phyloP scores from a whole-genome alignment of 2,888 invertebrate species.

The Choreutis nemorana region DNA sequence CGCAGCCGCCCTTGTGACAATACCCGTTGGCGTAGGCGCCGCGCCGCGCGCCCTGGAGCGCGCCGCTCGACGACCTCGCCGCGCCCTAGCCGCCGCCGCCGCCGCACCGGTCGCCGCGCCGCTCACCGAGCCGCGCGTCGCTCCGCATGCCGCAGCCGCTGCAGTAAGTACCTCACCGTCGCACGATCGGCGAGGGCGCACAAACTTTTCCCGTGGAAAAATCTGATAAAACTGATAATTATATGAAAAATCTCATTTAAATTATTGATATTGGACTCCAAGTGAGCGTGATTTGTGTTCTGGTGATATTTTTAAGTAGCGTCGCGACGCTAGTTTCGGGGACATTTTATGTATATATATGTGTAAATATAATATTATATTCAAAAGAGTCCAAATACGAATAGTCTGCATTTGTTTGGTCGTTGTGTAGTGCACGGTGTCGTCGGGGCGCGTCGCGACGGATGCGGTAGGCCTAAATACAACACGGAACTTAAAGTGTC shows the following conservation, averaged over 20 bases:
- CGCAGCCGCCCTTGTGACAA: slow-evolving; percentile 91
- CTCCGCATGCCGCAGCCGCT: slow-evolving; percentile 9
- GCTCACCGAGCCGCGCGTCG: slow-evolving; percentile 6
- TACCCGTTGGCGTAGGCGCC: slow-evolving; percentile 85
- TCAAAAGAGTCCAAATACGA: slow-evolving; percentile 32
- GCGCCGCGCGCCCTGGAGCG: slow-evolving; percentile 32
- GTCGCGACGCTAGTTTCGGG: slow-evolving; percentile 21
- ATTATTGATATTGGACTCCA: slow-evolving; percentile 48
- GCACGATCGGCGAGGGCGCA: not conserved
- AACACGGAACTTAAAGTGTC: slow-evolving; percentile 46
- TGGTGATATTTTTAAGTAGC: slow-evolving; percentile 37
- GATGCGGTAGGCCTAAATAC: slow-evolving; percentile 48
- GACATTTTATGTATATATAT: slow-evolving; percentile 33
- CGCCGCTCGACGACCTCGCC: slow-evolving; percentile 21
- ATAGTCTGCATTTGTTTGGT: slow-evolving; percentile 43
- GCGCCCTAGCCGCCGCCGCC: slow-evolving; percentile 20
- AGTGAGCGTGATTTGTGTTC: slow-evolving; percentile 58
- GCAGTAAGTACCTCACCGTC: slow-evolving; percentile 13
- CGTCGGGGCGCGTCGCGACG: slow-evolving; percentile 21
- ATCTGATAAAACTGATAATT: slow-evolving; percentile 2
- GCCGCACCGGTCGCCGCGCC: slow-evolving; percentile 4
- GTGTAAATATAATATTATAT: slow-evolving; percentile 50
- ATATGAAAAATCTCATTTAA: slow-evolving; percentile 29
- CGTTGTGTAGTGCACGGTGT: slow-evolving; percentile 34
- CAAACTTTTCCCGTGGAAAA: slow-evolving; percentile 2